Percentiles rank a stretch among this genome's conserved stretches.
These are phyloP conservation scores for Larimichthys crocea DNA, from an alignment of 2,113 vertebrate genomes.

Conservation along the genomic window DNA sequence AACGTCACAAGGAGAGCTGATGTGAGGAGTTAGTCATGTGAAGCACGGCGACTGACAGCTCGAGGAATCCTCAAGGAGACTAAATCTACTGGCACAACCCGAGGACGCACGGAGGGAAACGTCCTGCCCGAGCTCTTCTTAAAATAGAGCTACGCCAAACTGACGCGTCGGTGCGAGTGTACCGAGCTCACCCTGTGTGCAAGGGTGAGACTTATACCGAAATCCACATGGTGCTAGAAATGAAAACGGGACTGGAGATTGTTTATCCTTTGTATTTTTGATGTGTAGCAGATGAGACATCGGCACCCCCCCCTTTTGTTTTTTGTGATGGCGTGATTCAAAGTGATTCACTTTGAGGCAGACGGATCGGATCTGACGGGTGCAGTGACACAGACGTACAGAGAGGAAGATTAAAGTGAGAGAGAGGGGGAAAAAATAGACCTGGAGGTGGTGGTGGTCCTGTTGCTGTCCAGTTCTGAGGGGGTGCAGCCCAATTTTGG, in stretches of 20 bases:
- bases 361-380: slow-evolving; percentile 73
- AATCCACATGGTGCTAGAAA: slow-evolving; percentile 31
- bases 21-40: slow-evolving; percentile 40
- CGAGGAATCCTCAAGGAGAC: slow-evolving; percentile 25
- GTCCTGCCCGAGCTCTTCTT: neutral
- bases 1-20: slow-evolving; percentile 21
- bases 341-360: slow-evolving; percentile 70
- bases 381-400: slow-evolving; percentile 65
- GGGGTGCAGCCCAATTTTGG: slow-evolving; percentile 77
- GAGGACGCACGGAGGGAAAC: slow-evolving; percentile 15
- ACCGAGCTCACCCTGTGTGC: neutral
- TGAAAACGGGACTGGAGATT: neutral
- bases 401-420: slow-evolving; percentile 26
- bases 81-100: slow-evolving; percentile 10
- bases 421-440: slow-evolving; percentile 36
- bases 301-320: slow-evolving; percentile 32
- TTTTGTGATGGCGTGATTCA: slow-evolving; percentile 42
- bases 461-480: slow-evolving; percentile 74
- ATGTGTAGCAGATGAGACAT: slow-evolving; percentile 61
- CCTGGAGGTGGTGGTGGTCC: slow-evolving; percentile 75
- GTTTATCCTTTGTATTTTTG: slow-evolving; percentile 50
- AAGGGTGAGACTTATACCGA: neutral
- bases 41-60: slow-evolving; percentile 45
- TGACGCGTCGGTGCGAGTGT: slow-evolving; percentile 4
- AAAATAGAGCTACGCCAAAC: slow-evolving; percentile 24